These are phyloP conservation scores for Pseudomyrmex sp. DNA, from an alignment of 1,140 invertebrate genomes.

Conservation along the genomic window DNA sequence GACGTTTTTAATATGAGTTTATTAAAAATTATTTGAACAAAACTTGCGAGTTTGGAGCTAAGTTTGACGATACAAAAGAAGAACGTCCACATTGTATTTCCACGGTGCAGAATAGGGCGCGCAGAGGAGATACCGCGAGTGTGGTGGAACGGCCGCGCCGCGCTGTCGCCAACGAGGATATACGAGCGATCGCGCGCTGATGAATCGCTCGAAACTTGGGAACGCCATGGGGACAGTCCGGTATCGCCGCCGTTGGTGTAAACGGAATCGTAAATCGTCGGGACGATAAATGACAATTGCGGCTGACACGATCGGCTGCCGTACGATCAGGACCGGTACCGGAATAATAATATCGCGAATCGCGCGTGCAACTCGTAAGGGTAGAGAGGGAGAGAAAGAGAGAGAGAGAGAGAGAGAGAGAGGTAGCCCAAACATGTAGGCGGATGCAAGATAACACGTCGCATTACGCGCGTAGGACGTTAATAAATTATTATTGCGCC, in stretches of 20 bases:
- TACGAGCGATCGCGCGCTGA: constrained; percentile 80
- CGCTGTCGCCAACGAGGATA: constrained; percentile 71
- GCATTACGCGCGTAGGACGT: constrained; percentile 78
- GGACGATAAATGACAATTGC: constrained; percentile 82
- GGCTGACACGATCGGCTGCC: constrained; percentile 77
- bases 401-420: constrained; percentile 55
- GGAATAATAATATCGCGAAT: neutral
- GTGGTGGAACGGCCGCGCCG: constrained; percentile 57
- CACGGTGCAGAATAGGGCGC: constrained; percentile 21
- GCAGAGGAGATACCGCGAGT: constrained; percentile 52
- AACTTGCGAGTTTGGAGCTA: neutral
- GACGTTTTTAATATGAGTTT: neutral
- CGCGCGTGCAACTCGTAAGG: neutral
- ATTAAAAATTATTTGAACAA: neutral
- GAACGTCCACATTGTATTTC: neutral
- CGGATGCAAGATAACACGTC: constrained; percentile 76
- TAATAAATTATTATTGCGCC: constrained; percentile 81
- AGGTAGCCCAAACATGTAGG: constrained; percentile 77
- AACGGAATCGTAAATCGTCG: constrained; percentile 80
- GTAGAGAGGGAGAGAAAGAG: constrained; percentile 36
- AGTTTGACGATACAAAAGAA: neutral
- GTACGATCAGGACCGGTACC: constrained; percentile 30
- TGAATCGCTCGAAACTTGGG: constrained; percentile 77
- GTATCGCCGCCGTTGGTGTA: constrained; percentile 73
- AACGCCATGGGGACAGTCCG: constrained; percentile 58